phyloP scores from a whole-genome alignment of 35 echinoderm and acorn worm species.

The Patiria miniata region DNA sequence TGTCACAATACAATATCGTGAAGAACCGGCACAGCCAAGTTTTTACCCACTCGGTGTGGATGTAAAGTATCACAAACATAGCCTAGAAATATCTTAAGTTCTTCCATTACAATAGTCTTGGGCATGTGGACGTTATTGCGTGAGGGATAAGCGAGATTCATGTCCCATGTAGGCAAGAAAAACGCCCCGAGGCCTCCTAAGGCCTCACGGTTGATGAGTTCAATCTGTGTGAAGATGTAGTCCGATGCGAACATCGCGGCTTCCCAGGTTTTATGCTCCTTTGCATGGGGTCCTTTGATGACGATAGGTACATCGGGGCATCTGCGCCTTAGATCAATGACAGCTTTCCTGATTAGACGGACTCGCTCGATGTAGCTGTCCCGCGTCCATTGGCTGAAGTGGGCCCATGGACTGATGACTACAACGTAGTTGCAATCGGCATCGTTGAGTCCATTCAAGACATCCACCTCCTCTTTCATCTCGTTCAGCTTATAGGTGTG shows the following conservation, averaged over 20 bases:
- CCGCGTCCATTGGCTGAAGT: conserved; percentile 56
- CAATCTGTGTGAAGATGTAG: conserved; percentile 55
- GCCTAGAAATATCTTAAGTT: conserved; percentile 51
- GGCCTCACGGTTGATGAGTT: conserved; percentile 22
- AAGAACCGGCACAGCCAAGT: too few relatives aligned
- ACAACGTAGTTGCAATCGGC: conserved; percentile 49
- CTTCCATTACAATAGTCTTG: conserved; percentile 44
- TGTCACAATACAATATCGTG: too few relatives aligned
- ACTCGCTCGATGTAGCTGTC: conserved; percentile 52
- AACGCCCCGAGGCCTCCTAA: conserved; percentile 50
- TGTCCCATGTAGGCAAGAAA: conserved; percentile 70
- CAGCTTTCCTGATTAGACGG: conserved; percentile 37
- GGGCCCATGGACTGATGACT: conserved; percentile 64
- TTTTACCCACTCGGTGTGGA: not conserved
- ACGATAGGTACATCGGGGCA: conserved; percentile 63
- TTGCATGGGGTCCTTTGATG: conserved; percentile 64
- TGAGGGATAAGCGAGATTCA: conserved; percentile 56
- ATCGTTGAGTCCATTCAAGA: conserved; percentile 26
- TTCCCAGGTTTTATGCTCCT: not conserved
- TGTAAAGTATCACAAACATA: conserved; percentile 41
- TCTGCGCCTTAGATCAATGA: not conserved
- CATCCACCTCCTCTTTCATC: conserved; percentile 51
- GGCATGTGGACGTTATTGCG: conserved; percentile 77
- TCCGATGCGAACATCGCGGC: conserved; percentile 41
- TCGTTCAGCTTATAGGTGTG: conserved; percentile 16